Evolutionary conservation across 2,113 vertebrate species (phyloP), one percentile per base, ranked within the genome.

Genomic region (Ibidorhyncha struthersii): DNA sequence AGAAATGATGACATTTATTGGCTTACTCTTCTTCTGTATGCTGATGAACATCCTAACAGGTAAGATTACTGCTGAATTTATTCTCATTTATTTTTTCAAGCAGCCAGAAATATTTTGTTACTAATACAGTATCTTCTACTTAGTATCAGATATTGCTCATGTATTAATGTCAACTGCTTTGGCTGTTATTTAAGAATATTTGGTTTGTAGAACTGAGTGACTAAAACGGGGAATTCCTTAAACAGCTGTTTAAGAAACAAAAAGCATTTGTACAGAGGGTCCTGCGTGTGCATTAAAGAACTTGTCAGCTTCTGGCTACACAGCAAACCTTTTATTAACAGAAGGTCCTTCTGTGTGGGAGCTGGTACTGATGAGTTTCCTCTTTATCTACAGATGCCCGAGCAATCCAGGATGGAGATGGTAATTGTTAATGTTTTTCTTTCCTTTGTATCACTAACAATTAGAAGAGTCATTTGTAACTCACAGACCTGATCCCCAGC

Each of bases 361-460:
- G 89, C 95, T 90, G 30, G 14, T 59, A 49, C n/a, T 93, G 63
- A 97, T 83, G 47, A 19, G 14, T 93, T 93, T 82, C 52, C 87
- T 96, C 61, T 96, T 95, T 91, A 80, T 85, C 89, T 96, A 84
- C 98, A 99, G 99, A 98, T 97, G 98, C 98, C 90, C 97, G 98
- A 96, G 98, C 99, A 91, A 98, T 98, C 95, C 98, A 91, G 86
- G 98, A 99, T 95, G 97, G 98, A 97, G 98, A 98, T 97, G 99
- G 98, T 98, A 98, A 98, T 80, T 85, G 20, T 36, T 59, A 45
- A 34, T 49, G 36, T 78, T 36, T 56, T 92, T 82, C 73, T 66
- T 69, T 85, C 12, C 26, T 45, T 79, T 65, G 5, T 53, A 47
- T 49, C n/a, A 38, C 53, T 96, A 93, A 89, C 53, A 69, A 76